These are phyloP conservation scores for Epizoanthus stellaris DNA, from an alignment of 92 coral and sea anemone genomes.

Conservation along the genomic window DNA sequence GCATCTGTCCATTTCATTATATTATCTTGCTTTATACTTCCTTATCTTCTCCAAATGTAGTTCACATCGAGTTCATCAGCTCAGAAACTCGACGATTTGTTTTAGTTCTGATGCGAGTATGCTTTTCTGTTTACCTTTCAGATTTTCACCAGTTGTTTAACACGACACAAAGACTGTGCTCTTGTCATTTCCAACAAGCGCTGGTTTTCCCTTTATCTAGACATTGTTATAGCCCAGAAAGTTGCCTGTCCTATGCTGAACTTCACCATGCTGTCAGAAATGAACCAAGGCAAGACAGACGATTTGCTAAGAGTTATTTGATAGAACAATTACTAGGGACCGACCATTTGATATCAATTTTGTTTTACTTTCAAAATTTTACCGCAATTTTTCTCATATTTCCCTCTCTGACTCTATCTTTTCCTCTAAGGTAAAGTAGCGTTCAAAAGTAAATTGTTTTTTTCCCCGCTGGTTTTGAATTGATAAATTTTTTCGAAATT, in stretches of 20 bases:
- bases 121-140: background rate
- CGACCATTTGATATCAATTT: too few relatives aligned
- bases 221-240: slow-evolving; percentile 20
- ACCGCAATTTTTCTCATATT: too few relatives aligned
- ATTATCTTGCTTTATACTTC: too few relatives aligned
- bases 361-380: too few relatives aligned
- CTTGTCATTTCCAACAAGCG: slow-evolving; percentile 24
- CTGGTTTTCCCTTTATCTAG: slow-evolving; percentile 31
- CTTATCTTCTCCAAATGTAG: too few relatives aligned
- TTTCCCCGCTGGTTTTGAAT: too few relatives aligned
- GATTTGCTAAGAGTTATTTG: background rate
- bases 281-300: slow-evolving; percentile 5
- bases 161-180: slow-evolving; percentile 1
- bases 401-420: too few relatives aligned
- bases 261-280: background rate
- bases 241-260: slow-evolving; percentile 27
- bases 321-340: background rate
- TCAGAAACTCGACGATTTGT: too few relatives aligned
- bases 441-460: too few relatives aligned
- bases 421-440: too few relatives aligned
- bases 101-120: background rate
- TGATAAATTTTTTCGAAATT: too few relatives aligned
- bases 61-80: background rate
- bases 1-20: too few relatives aligned
- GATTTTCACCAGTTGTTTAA: slow-evolving; percentile 35